phyloP scores from a whole-genome alignment of 1,140 invertebrate species.

The Arion vulgaris region DNA sequence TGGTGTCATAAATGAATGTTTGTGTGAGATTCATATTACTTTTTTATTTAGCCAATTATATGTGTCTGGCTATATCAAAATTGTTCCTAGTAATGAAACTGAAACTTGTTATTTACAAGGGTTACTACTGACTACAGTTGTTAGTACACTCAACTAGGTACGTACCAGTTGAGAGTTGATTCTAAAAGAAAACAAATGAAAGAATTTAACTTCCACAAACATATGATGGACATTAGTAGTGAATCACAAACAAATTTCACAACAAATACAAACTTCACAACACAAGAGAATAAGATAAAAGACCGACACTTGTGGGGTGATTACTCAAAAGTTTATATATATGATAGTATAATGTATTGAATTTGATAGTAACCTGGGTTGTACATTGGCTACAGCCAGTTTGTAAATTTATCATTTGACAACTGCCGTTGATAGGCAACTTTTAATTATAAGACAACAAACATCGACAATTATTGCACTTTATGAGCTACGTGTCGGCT shows the following conservation, averaged over 20 bases:
- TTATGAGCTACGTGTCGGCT: conserved; percentile 33
- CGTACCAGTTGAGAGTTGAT: no score
- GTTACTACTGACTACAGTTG: no score
- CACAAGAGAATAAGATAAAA: background rate
- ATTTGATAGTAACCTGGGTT: background rate
- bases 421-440: background rate
- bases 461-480: conserved; percentile 24
- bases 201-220: no score
- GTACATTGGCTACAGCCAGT: background rate
- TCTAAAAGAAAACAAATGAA: background rate
- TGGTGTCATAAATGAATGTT: no score
- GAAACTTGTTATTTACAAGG: no score
- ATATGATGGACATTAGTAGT: no score
- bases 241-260: no score
- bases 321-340: conserved; percentile 4
- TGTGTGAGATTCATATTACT: no score
- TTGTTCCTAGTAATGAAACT: no score
- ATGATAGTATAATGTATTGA: background rate
- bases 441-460: background rate
- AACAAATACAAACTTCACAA: background rate
- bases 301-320: background rate
- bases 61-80: no score
- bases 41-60: no score
- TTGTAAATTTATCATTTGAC: conserved; percentile 11
- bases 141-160: no score